Percentiles rank a stretch among this genome's conserved stretches.
Conservation (phyloP, 2,888 invertebrate genomes). For the Macrophya alboannulata region DNA sequence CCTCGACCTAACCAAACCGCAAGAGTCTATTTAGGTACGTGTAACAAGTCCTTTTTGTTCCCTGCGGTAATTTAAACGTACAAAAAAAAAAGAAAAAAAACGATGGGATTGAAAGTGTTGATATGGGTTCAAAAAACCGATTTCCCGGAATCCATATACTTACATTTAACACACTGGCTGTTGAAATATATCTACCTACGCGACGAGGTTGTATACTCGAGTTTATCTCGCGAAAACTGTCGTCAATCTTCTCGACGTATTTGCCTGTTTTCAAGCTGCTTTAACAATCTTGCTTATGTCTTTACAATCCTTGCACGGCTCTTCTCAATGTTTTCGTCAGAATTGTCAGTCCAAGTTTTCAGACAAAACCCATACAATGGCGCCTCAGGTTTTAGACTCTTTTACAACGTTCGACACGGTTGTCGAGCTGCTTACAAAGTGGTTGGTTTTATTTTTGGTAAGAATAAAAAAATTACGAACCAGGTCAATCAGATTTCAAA, state of each 20-base stretch:
- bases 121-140: not conserved
- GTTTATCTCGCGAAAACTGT: constrained; percentile 34
- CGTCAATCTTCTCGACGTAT: constrained; percentile 59
- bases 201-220: not conserved
- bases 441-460: constrained; percentile 4
- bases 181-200: not conserved
- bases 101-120: not conserved
- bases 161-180: not conserved
- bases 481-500: constrained; percentile 11
- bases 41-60: constrained; percentile 1
- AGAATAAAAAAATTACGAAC: not conserved
- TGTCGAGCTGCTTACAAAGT: constrained; percentile 8
- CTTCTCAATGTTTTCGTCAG: constrained; percentile 16
- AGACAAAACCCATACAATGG: constrained; percentile 43
- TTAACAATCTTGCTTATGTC: constrained; percentile 70
- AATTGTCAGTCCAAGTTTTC: constrained; percentile 30
- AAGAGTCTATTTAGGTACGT: constrained; percentile 17
- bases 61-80: not conserved
- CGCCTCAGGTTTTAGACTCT: constrained; percentile 13
- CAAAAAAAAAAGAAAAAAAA: not conserved
- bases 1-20: constrained; percentile 2
- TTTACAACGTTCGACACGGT: not conserved
- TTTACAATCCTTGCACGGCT: constrained; percentile 60
- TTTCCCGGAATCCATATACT: not conserved
- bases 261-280: constrained; percentile 71